Conservation (phyloP, 2,888 invertebrate genomes). For the Polydrusus cervinus region DNA sequence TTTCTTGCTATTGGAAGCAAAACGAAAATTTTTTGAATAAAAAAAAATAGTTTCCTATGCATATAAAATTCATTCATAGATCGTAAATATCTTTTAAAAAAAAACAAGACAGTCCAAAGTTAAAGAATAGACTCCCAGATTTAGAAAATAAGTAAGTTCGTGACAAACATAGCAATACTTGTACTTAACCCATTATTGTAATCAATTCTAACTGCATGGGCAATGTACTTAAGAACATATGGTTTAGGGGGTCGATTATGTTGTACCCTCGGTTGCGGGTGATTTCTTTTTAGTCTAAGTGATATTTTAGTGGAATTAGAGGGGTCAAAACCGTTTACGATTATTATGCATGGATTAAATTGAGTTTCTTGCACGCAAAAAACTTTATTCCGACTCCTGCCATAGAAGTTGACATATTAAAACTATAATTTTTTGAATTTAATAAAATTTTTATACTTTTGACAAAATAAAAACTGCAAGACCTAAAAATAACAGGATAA, state of each 20-base stretch:
- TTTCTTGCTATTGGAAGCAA: too few species aligned
- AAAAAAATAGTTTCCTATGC: too few species aligned
- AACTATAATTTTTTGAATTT: too few species aligned
- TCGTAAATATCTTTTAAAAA: too few species aligned
- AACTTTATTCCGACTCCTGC: too few species aligned
- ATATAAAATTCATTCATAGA: too few species aligned
- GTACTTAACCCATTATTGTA: constrained; percentile 54
- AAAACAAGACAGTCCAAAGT: not conserved
- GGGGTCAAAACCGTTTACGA: not conserved
- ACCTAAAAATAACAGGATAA: not conserved
- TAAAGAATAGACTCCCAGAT: constrained; percentile 9
- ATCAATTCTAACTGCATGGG: constrained; percentile 53
- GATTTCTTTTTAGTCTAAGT: constrained; percentile 33
- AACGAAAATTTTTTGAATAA: not conserved
- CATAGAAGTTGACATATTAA: too few species aligned
- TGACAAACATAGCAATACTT: constrained; percentile 50
- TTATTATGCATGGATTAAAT: not conserved
- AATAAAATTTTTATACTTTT: too few species aligned
- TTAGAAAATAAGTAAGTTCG: constrained; percentile 46
- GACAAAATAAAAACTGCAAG: not conserved
- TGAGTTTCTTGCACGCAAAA: too few species aligned
- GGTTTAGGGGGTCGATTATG: constrained; percentile 35
- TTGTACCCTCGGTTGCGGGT: constrained; percentile 23
- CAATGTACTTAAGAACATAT: constrained; percentile 49
- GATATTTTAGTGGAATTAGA: constrained; percentile 19